Conservation (phyloP, 2,888 invertebrate genomes). For the Melanophora roralis region DNA sequence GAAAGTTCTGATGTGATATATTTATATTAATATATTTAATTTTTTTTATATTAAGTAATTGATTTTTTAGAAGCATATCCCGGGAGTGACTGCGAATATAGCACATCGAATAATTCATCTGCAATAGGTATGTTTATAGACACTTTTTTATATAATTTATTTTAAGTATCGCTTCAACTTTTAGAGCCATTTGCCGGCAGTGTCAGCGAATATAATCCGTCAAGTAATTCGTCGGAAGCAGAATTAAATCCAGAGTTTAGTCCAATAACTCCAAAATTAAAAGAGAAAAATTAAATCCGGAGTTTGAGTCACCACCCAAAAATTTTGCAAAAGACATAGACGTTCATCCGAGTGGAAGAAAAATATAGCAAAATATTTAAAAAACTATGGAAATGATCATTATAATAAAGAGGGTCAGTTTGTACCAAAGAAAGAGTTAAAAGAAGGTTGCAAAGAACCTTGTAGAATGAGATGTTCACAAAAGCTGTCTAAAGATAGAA, state of each 20-base stretch:
- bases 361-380: constrained; percentile 39
- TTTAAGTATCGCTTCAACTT: not conserved
- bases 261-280: constrained; percentile 24
- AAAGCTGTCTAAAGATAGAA: constrained; percentile 43
- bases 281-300: constrained; percentile 22
- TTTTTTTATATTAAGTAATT: constrained; percentile 3
- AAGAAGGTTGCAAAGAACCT: constrained; percentile 31
- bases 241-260: constrained; percentile 23
- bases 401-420: constrained; percentile 34
- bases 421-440: constrained; percentile 32
- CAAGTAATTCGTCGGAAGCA: constrained; percentile 10
- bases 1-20: not conserved
- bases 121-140: not conserved
- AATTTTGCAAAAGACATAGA: constrained; percentile 33
- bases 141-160: constrained; percentile 27
- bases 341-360: constrained; percentile 21
- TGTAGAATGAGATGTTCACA: constrained; percentile 43
- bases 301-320: constrained; percentile 38
- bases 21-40: constrained; percentile 9
- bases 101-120: constrained; percentile 33
- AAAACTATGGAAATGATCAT: constrained; percentile 38
- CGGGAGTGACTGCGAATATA: constrained; percentile 35
- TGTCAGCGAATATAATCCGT: not conserved
- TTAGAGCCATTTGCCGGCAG: too few species aligned
- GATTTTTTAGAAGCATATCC: not conserved